Percentiles rank a stretch among this genome's conserved stretches.
Evolutionary conservation across 2,888 invertebrate species (phyloP).

Genomic region (Galerucella pusilla): DNA sequence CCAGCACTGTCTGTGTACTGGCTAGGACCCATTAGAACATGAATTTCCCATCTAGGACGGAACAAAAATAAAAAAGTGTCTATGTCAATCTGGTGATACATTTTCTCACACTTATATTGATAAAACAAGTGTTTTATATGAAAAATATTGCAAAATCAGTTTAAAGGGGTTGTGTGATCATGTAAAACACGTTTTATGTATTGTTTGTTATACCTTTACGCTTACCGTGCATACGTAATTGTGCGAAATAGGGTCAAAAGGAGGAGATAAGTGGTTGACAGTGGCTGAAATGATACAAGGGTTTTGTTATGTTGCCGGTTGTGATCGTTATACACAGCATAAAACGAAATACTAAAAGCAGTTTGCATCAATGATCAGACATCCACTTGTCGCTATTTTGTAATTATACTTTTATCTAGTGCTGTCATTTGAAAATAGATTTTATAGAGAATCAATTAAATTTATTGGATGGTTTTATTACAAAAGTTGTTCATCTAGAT

Average conservation of each 20-base stretch:
- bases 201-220: slow-evolving; percentile 40
- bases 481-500: too few species aligned
- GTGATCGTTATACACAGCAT: slow-evolving; percentile 29
- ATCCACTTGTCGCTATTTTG: neutral
- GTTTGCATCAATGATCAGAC: slow-evolving; percentile 9
- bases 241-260: slow-evolving; percentile 43
- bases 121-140: neutral
- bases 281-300: slow-evolving; percentile 47
- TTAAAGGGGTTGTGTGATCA: neutral
- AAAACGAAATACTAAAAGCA: slow-evolving; percentile 25
- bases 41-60: too few species aligned
- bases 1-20: too few species aligned
- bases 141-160: neutral
- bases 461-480: too few species aligned
- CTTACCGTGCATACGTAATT: slow-evolving; percentile 45
- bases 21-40: too few species aligned
- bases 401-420: slow-evolving; percentile 1
- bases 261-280: slow-evolving; percentile 50
- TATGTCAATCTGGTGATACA: too few species aligned
- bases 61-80: too few species aligned
- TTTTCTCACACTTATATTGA: too few species aligned
- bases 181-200: slow-evolving; percentile 35
- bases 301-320: slow-evolving; percentile 42
- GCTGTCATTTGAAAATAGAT: neutral
- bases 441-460: neutral